Percentiles rank a stretch among this genome's conserved stretches.
Evolutionary conservation across 2,797 vertebrate species (phyloP).

Genomic region (Pantherophis alleghaniensis): DNA sequence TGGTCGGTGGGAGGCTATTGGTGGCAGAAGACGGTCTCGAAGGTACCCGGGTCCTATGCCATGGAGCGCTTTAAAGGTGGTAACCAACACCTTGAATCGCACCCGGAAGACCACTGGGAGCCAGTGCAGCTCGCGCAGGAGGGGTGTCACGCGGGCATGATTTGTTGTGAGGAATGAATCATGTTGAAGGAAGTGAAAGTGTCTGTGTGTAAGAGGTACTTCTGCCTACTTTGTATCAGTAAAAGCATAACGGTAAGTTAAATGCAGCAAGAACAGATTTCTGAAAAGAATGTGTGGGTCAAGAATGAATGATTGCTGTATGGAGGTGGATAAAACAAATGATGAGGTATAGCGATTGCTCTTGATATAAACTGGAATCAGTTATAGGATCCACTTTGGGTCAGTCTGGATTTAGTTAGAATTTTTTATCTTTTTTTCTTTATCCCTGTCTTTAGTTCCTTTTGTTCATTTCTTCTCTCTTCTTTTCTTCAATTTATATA

Average conservation of each 20-base stretch:
- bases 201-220: background rate
- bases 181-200: background rate
- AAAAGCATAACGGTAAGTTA: background rate
- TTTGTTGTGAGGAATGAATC: background rate
- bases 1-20: too few relatives aligned
- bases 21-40: too few relatives aligned
- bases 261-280: background rate
- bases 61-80: too few relatives aligned
- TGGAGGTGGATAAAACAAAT: background rate
- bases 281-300: background rate
- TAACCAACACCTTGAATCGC: too few relatives aligned
- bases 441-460: background rate
- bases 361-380: background rate
- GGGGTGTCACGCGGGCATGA: too few relatives aligned
- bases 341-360: background rate
- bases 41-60: too few relatives aligned
- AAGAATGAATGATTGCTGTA: background rate
- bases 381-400: background rate
- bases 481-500: background rate
- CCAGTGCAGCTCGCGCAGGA: too few relatives aligned
- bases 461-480: background rate
- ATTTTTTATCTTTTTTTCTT: background rate
- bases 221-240: background rate
- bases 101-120: too few relatives aligned
- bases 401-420: background rate